These are phyloP conservation scores for Synergus gifuensis DNA, from an alignment of 2,888 invertebrate genomes.

Conservation along the genomic window DNA sequence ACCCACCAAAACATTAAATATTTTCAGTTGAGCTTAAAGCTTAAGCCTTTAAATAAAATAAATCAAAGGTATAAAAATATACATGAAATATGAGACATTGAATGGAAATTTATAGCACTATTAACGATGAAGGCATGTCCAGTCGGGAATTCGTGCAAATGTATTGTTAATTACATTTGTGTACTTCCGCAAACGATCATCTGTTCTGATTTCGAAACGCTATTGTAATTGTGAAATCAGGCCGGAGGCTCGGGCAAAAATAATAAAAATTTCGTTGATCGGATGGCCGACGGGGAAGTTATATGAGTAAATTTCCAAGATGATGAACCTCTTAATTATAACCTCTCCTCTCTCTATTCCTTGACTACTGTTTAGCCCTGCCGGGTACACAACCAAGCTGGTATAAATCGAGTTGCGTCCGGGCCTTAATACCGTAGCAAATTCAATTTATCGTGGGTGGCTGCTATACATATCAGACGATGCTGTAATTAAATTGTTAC, in stretches of 20 bases:
- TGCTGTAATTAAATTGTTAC: conserved; percentile 78
- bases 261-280: conserved; percentile 37
- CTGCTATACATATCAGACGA: conserved; percentile 74
- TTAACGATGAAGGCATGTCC: background rate
- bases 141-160: conserved; percentile 27
- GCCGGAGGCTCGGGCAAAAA: conserved; percentile 16
- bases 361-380: conserved; percentile 75
- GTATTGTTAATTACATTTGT: conserved; percentile 41
- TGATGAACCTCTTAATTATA: conserved; percentile 67
- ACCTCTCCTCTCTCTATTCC: conserved; percentile 52
- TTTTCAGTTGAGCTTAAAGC: background rate
- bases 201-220: conserved; percentile 28
- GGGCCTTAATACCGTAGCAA: conserved; percentile 76
- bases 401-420: conserved; percentile 71
- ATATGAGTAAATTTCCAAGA: conserved; percentile 57
- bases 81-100: background rate
- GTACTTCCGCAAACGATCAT: conserved; percentile 42
- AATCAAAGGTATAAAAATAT: background rate
- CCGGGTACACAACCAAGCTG: conserved; percentile 64
- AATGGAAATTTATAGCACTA: conserved; percentile 36
- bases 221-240: conserved; percentile 35
- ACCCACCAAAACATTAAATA: background rate
- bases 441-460: conserved; percentile 78
- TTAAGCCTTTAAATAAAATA: background rate
- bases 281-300: conserved; percentile 25